A percentile compares a stretch with the other conserved stretches of the same genome.
phyloP scores from a whole-genome alignment of 2,797 vertebrate genomes.

The Dipus sagitta region DNA sequence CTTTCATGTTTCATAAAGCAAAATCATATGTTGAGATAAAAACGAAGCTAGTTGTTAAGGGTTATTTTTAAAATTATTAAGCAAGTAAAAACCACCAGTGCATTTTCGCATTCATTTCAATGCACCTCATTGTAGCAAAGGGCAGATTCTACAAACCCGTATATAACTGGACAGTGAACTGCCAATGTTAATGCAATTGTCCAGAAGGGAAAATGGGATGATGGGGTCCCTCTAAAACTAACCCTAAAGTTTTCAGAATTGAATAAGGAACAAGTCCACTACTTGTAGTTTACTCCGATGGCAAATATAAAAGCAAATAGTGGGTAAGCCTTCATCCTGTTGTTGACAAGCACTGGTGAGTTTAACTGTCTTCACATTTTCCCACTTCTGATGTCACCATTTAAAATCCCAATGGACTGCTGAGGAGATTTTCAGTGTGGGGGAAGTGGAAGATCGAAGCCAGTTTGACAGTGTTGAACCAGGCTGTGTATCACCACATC shows the following conservation, averaged over 20 bases:
- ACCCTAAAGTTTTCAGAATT: background rate
- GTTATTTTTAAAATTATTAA: slow-evolving; percentile 44
- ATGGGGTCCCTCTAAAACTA: background rate
- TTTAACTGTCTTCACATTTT: slow-evolving; percentile 10
- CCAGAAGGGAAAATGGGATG: background rate
- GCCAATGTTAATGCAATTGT: background rate
- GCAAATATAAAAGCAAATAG: slow-evolving; percentile 28
- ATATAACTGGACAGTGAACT: background rate
- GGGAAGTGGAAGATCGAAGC: background rate
- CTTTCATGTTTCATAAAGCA: slow-evolving; percentile 54
- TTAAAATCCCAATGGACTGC: slow-evolving; percentile 29
- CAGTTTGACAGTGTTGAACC: background rate
- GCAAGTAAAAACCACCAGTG: background rate
- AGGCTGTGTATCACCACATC: slow-evolving; percentile 5
- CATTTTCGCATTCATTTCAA: background rate
- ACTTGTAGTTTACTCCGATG: slow-evolving; percentile 17
- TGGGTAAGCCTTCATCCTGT: background rate
- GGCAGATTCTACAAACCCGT: no score
- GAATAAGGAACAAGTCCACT: background rate
- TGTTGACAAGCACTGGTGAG: background rate
- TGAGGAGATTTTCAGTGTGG: background rate
- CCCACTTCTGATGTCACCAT: background rate
- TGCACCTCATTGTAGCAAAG: background rate
- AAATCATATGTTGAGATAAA: slow-evolving; percentile 54
- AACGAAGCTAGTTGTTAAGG: slow-evolving; percentile 34